Base-by-base conservation (phyloP, 1,140 invertebrate species). In the Araneus ventricosus region DNA sequence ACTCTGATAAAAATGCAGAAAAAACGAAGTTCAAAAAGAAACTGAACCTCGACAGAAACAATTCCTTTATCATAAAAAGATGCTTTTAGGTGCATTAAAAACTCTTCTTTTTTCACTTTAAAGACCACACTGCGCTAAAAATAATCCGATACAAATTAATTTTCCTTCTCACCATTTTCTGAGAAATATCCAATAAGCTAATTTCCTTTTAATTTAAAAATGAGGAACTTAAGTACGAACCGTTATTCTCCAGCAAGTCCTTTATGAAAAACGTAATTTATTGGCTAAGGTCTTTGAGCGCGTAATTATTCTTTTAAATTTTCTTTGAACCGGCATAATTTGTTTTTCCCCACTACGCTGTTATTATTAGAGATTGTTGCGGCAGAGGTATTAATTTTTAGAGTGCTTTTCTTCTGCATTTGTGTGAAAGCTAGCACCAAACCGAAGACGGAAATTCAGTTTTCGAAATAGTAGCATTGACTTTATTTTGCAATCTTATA, bases 161-260 rank as follows among this genome's bases (percentile, higher is more conserved):
- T 75, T 75, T 75, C 70, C 34, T 75, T 30, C 30, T 4, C 20
- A 20, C 70, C 17, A 34, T 75, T 75, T 45, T 41, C 14, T 10
- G 80, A 27, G 39, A 84, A 84, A 45, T 84, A 84, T 84, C 80
- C 39, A 84, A 84, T 41, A 84, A 84, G 80, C 45, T 52, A 84
- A 84, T 45, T 84, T 84, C 80, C 80, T 84, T 84, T 75, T 75
- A 75, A 75, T 75, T 75, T 75, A 75, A 75, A 75, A 75, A 75
- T 75, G 70, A 75, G 70, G 70, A 75, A 34, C 30, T 75, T 75
- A 75, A 75, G 70, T 34, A 34, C 8, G 17, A 5, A 30, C 10
- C 27, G 63, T 27, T 34, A 6, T 20, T 34, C 20, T 22, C 17
- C 70, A 5, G 27, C n/a, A 34, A 75, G 30, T 37, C 30, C 30